These are phyloP conservation scores for Pinctada fucata DNA, from an alignment of 2,888 invertebrate genomes.

Conservation along the genomic window DNA sequence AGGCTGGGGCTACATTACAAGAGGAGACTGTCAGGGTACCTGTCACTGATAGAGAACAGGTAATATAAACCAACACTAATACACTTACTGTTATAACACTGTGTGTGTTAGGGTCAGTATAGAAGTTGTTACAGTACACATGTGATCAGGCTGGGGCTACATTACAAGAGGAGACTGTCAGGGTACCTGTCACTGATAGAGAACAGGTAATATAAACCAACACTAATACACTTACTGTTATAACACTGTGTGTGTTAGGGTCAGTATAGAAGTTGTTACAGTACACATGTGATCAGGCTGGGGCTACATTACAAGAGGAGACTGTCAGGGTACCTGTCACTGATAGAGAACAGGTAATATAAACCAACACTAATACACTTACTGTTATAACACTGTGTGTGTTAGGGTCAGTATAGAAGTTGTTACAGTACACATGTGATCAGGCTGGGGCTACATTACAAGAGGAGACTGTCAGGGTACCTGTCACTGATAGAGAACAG, in stretches of 20 bases:
- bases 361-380: no score
- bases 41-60: slow-evolving; percentile 55
- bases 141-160: slow-evolving; percentile 65
- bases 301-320: slow-evolving; percentile 63
- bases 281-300: slow-evolving; percentile 62
- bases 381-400: no score
- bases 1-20: slow-evolving; percentile 62
- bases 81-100: no score
- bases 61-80: slow-evolving; percentile 12
- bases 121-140: slow-evolving; percentile 64
- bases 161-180: slow-evolving; percentile 59
- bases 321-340: slow-evolving; percentile 60
- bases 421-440: slow-evolving; percentile 61
- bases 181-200: slow-evolving; percentile 59
- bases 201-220: slow-evolving; percentile 47
- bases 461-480: slow-evolving; percentile 61
- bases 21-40: slow-evolving; percentile 64
- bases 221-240: no score
- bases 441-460: slow-evolving; percentile 64
- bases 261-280: slow-evolving; percentile 70
- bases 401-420: slow-evolving; percentile 71
- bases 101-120: slow-evolving; percentile 57
- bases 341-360: slow-evolving; percentile 52
- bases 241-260: slow-evolving; percentile 47
- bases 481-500: slow-evolving; percentile 56